Evolutionary conservation across 2,113 vertebrate species (phyloP).

Genomic region (Bubo bubo): DNA sequence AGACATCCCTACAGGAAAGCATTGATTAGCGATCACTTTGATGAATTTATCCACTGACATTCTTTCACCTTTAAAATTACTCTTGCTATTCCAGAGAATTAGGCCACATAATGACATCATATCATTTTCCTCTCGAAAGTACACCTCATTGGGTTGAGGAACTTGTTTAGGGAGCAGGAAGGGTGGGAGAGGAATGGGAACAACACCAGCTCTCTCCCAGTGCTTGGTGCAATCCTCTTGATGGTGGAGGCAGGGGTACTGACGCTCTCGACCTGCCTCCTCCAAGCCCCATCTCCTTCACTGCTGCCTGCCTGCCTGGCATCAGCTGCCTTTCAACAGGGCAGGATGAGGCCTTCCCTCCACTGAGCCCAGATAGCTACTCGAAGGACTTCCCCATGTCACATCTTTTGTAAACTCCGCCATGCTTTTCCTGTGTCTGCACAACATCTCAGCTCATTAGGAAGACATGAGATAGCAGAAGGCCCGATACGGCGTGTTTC

Average conservation of each 20-base stretch:
- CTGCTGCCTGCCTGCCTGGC: rapidly evolving
- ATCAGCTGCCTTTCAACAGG: background rate
- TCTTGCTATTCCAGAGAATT: background rate
- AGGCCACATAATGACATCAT: background rate
- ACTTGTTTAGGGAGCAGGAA: background rate
- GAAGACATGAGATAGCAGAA: conserved; percentile 68
- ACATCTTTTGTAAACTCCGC: conserved; percentile 41
- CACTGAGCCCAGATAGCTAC: background rate
- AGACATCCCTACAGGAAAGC: background rate
- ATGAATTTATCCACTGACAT: background rate
- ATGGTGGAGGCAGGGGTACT: background rate
- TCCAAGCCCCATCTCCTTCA: background rate
- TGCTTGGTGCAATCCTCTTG: background rate
- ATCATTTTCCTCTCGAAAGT: background rate
- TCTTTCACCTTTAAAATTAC: background rate
- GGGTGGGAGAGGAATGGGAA: background rate
- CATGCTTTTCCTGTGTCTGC: conserved; percentile 71
- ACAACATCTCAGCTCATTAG: conserved; percentile 72
- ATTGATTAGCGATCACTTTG: background rate
- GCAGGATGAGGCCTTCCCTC: background rate
- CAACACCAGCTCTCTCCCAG: background rate
- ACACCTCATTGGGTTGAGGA: background rate
- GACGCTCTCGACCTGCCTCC: background rate
- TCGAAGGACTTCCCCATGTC: conserved; percentile 51
- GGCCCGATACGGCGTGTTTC: background rate